Evolutionary conservation across 1,140 invertebrate species (phyloP).

Genomic region (Cheumatopsyche charites): DNA sequence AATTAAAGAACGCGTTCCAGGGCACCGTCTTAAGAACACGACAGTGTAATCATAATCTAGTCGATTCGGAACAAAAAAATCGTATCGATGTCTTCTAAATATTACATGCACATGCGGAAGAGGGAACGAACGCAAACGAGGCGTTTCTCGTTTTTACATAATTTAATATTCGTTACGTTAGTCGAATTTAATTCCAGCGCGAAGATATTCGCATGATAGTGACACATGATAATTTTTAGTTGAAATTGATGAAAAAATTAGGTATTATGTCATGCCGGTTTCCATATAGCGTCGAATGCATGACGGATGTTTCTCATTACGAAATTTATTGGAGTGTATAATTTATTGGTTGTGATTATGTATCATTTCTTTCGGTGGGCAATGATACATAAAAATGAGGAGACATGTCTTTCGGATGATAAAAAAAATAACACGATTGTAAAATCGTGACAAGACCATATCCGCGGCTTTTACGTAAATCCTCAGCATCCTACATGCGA

Average conservation of each 20-base stretch:
- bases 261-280: constrained; percentile 1
- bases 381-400: constrained; percentile 9
- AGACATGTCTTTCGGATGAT: constrained; percentile 12
- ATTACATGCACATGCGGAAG: too few relatives aligned
- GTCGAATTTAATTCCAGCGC: background rate
- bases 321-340: constrained; percentile 38
- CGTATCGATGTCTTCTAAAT: too few relatives aligned
- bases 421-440: constrained; percentile 28
- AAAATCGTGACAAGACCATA: constrained; percentile 32
- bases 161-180: background rate
- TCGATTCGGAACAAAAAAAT: too few relatives aligned
- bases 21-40: background rate
- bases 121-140: background rate
- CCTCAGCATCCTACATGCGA: constrained; percentile 1
- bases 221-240: background rate
- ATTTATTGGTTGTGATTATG: constrained; percentile 34
- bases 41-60: too few relatives aligned
- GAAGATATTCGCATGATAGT: background rate
- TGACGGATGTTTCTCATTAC: constrained; percentile 31
- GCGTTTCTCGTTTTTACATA: constrained; percentile 1
- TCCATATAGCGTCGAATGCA: background rate
- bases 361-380: constrained; percentile 16
- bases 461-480: constrained; percentile 35
- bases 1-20: constrained; percentile 6
- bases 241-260: background rate